These are phyloP conservation scores for Pelochelys cantorii DNA, from an alignment of 2,797 vertebrate genomes.

Conservation along the genomic window DNA sequence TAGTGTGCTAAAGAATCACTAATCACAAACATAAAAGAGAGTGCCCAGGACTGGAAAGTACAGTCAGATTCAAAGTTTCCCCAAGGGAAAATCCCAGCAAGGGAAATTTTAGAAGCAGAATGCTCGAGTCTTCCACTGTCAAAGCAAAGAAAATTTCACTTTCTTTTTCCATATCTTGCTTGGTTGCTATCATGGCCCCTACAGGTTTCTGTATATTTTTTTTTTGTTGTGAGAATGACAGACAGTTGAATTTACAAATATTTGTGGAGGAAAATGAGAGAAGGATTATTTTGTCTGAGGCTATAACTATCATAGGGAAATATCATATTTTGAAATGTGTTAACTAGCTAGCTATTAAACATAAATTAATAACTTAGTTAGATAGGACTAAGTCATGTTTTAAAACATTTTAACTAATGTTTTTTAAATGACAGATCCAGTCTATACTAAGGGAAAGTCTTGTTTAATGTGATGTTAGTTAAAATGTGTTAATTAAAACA, in stretches of 20 bases:
- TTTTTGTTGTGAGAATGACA: background rate
- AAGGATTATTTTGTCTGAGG: background rate
- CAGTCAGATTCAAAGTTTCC: constrained; percentile 66
- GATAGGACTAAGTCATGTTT: background rate
- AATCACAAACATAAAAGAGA: background rate
- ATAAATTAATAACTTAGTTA: background rate
- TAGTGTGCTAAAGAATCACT: background rate
- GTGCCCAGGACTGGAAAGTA: constrained; percentile 69
- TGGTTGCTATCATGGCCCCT: background rate
- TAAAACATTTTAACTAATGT: background rate
- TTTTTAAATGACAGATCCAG: background rate
- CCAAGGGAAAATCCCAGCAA: constrained; percentile 70
- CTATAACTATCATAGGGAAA: background rate
- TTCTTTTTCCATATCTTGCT: constrained; percentile 55
- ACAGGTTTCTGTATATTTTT: background rate
- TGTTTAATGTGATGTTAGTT: constrained; percentile 19
- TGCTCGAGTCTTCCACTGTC: constrained; percentile 14
- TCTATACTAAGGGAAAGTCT: background rate
- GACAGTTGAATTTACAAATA: constrained; percentile 42
- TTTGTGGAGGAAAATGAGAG: background rate
- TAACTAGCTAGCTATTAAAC: background rate
- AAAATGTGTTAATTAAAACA: background rate
- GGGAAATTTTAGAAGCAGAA: constrained; percentile 67
- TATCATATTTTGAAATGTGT: fast-evolving
- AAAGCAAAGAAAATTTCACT: constrained; percentile 54